Conservation (phyloP, 2,113 vertebrate genomes). For the Nipponia nippon region DNA sequence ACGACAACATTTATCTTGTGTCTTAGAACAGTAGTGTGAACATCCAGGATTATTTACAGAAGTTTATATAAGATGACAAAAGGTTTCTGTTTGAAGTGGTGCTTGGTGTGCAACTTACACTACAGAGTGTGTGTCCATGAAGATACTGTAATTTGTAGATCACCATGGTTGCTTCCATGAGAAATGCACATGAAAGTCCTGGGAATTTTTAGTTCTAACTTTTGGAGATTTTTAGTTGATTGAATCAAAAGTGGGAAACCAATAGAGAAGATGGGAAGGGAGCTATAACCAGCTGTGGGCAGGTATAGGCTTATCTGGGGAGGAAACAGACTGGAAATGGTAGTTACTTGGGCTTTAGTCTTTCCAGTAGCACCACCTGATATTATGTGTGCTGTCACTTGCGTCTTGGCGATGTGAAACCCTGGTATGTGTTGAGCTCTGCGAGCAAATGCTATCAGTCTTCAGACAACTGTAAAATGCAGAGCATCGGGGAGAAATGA, state of each 20-base stretch:
- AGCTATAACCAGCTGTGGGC: not conserved
- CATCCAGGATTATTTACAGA: not conserved
- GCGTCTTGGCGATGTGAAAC: not conserved
- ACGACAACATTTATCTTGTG: not conserved
- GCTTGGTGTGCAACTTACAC: not conserved
- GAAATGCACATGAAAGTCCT: not conserved
- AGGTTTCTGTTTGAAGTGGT: not conserved
- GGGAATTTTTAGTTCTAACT: not conserved
- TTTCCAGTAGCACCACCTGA: not conserved
- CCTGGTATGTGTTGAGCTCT: not conserved
- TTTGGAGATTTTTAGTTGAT: not conserved
- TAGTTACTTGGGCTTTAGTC: not conserved
- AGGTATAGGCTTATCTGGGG: not conserved
- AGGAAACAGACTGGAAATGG: not conserved
- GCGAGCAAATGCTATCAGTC: not conserved
- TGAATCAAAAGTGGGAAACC: not conserved
- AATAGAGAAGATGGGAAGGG: not conserved
- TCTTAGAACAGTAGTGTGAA: not conserved
- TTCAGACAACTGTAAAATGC: not conserved
- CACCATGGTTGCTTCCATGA: not conserved
- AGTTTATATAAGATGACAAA: not conserved
- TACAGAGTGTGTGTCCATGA: not conserved
- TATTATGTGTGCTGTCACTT: not conserved
- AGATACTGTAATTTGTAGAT: not conserved
- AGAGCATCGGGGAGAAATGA: not conserved